Evolutionary conservation across 2,888 invertebrate genomes (phyloP).

Genomic region (Notodonta ziczac): DNA sequence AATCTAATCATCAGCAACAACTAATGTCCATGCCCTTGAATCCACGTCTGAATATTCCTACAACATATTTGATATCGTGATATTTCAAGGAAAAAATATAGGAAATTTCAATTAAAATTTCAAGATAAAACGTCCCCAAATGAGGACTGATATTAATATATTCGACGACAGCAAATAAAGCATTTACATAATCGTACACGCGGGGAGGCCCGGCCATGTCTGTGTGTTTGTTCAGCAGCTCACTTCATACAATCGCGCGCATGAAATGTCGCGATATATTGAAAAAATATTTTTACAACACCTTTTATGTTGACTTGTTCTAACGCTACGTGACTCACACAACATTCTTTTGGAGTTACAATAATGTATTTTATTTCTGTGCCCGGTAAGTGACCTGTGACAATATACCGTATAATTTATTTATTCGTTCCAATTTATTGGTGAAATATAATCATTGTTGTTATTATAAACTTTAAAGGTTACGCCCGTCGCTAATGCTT

Average conservation of each 20-base stretch:
- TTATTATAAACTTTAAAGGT: too few species aligned
- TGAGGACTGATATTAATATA: slow-evolving; percentile 24
- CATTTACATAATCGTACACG: slow-evolving; percentile 31
- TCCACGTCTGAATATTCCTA: too few species aligned
- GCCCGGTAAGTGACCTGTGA: slow-evolving; percentile 1
- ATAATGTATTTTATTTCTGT: background rate
- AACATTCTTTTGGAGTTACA: background rate
- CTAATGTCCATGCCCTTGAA: too few species aligned
- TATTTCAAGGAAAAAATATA: background rate
- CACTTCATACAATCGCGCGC: slow-evolving; percentile 25
- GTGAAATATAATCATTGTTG: background rate
- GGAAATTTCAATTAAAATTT: too few species aligned
- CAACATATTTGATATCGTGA: too few species aligned
- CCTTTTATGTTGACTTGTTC: slow-evolving; percentile 12
- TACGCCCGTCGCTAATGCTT: too few species aligned
- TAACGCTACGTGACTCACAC: background rate
- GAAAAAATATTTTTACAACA: slow-evolving; percentile 14
- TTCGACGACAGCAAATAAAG: slow-evolving; percentile 17
- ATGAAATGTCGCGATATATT: slow-evolving; percentile 22
- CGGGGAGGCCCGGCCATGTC: slow-evolving; percentile 16
- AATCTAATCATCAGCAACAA: too few species aligned
- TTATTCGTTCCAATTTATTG: background rate
- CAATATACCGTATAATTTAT: slow-evolving; percentile 4
- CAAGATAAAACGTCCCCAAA: background rate
- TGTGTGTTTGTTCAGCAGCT: slow-evolving; percentile 36